Evolutionary conservation across 2,888 invertebrate species (phyloP), one percentile per base, ranked within the genome.

Genomic region (Thelaira solivaga): DNA sequence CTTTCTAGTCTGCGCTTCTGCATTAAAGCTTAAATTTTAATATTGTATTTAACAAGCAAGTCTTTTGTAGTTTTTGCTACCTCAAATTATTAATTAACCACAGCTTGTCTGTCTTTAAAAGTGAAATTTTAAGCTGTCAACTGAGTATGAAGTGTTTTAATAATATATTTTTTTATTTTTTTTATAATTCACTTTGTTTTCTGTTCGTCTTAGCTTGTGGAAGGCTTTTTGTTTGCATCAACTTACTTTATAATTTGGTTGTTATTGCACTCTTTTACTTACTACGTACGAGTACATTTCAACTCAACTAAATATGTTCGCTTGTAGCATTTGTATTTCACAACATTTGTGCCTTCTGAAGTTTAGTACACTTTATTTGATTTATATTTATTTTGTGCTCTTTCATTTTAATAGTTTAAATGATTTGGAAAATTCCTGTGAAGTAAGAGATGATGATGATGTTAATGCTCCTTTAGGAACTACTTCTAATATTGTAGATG

Each of bases 401-500:
- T 59, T 77, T 78, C 81, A 78, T 79, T 80, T 82, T 82, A 76
- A 67, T 64, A 82, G 82, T 55, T 82, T 82, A 80, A 82, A 82
- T 72, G 80, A 82, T 57, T 80, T 82, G 81, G 81, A 82, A 78
- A 81, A 80, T 73, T 67, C 74, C 61, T 78, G 65, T 78, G 78
- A 74, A 65, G 55, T 51, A 55, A 59, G 26, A 59, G 74, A 78
- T 47, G 78, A 78, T 47, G 78, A 78, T 59, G 78, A 74, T 69
- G 64, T 53, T 53, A 74, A 41, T 69, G 16, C 53, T 65, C 78
- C 78, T 65, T 59, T 69, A 73, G 78, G 73, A 69, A 65, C 59
- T 78, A 73, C 29, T 78, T 74, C 74, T 39, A 74, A 74, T 78
- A 78, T 87, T 83, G 87, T 88, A 83, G 88, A 88, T 83, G 88